Conservation (phyloP, 2,113 vertebrate genomes). For the Platichthys flesus region DNA sequence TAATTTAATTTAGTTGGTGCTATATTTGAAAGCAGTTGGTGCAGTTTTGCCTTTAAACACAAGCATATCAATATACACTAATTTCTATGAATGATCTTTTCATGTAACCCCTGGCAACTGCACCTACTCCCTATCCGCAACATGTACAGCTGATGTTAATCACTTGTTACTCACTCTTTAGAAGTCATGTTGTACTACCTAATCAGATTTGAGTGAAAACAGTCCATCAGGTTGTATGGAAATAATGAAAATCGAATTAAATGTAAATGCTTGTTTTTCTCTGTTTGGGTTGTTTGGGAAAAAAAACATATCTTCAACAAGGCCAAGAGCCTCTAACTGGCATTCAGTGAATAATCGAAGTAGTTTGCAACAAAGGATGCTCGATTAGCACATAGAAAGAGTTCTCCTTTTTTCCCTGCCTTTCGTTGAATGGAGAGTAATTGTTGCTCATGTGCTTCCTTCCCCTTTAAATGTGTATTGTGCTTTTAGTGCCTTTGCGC, state of each 20-base stretch:
- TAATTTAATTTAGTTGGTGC: no score
- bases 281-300: constrained; percentile 2
- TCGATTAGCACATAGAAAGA: constrained; percentile 44
- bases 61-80: background rate
- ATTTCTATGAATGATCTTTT: background rate
- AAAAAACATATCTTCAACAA: background rate
- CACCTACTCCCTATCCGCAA: background rate
- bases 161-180: background rate
- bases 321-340: constrained; percentile 34
- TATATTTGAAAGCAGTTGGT: background rate
- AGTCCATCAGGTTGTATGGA: constrained; percentile 12
- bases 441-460: constrained; percentile 27
- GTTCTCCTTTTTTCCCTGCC: constrained; percentile 13
- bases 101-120: background rate
- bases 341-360: constrained; percentile 37
- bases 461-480: constrained; percentile 16
- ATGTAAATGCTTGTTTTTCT: background rate
- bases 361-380: constrained; percentile 27
- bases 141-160: background rate
- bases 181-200: background rate
- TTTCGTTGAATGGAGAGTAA: constrained; percentile 18
- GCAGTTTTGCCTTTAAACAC: background rate
- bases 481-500: background rate
- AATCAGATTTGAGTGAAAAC: constrained; percentile 25
- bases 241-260: background rate